Conservation (phyloP, 2,888 invertebrate species). For the Asteroscopus sphinx region DNA sequence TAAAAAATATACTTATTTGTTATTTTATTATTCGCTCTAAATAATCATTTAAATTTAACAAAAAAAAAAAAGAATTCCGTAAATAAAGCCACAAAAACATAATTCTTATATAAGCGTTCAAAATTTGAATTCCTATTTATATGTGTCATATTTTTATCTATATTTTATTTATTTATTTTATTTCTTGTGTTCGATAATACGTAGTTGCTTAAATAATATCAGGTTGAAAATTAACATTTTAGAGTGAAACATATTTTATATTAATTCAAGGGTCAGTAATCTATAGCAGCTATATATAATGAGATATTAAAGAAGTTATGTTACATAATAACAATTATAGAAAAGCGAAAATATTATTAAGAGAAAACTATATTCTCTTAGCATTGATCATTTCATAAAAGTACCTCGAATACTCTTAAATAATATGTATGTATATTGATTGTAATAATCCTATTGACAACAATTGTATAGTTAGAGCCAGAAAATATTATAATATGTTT, state of each 20-base stretch:
- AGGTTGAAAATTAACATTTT: conserved; percentile 10
- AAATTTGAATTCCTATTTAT: conserved; percentile 35
- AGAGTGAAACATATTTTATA: conserved; percentile 18
- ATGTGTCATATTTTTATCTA: conserved; percentile 65
- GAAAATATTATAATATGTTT: conserved; percentile 52
- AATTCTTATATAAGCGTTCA: conserved; percentile 15
- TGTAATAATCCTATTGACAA: conserved; percentile 27
- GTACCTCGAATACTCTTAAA: conserved; percentile 78
- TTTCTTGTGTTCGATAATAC: conserved; percentile 25
- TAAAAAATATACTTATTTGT: conserved; percentile 20
- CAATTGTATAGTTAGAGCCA: conserved; percentile 20
- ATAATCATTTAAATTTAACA: conserved; percentile 5
- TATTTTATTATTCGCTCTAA: conserved; percentile 17
- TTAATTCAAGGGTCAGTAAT: conserved; percentile 36
- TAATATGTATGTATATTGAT: conserved; percentile 18
- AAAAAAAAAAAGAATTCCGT: conserved; percentile 8
- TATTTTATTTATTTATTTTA: conserved; percentile 32
- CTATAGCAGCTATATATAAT: conserved; percentile 8
- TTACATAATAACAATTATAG: conserved; percentile 40
- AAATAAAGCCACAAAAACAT: conserved; percentile 29
- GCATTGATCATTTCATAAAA: conserved; percentile 56
- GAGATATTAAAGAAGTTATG: conserved; percentile 12
- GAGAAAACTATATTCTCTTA: conserved; percentile 54
- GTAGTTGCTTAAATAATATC: conserved; percentile 8
- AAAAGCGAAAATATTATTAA: conserved; percentile 51